Percentiles rank a stretch among this genome's conserved stretches.
Evolutionary conservation across 1,140 invertebrate species (phyloP).

Genomic region (Cryptotermes secundus): DNA sequence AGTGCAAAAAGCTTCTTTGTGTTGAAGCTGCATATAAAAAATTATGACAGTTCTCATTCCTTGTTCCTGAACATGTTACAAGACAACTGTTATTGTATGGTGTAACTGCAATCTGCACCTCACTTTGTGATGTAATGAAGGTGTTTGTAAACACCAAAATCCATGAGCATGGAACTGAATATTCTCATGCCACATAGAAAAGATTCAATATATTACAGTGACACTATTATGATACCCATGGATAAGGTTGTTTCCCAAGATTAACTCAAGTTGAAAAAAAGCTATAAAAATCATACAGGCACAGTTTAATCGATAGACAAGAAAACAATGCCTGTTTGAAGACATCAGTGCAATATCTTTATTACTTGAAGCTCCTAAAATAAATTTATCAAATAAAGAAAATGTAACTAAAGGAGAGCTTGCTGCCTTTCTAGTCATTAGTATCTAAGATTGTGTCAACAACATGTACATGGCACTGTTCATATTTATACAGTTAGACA

Average conservation of each 20-base stretch:
- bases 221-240: background rate
- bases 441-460: background rate
- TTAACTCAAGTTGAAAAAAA: slow-evolving; percentile 13
- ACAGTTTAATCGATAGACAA: background rate
- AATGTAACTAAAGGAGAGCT: background rate
- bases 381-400: background rate
- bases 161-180: background rate
- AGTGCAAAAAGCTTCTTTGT: too few species aligned
- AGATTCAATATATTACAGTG: background rate
- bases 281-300: background rate
- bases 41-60: too few species aligned
- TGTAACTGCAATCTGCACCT: background rate
- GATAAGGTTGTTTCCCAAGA: background rate
- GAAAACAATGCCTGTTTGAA: background rate
- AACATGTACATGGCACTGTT: background rate
- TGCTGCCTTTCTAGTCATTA: slow-evolving; percentile 11
- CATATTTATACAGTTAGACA: slow-evolving; percentile 20
- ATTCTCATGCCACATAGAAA: background rate
- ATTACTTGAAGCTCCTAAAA: background rate
- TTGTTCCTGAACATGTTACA: background rate
- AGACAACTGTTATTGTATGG: background rate
- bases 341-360: background rate
- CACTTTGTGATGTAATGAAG: background rate
- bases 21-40: too few species aligned
- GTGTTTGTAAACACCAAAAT: background rate